phyloP scores from a whole-genome alignment of 2,888 invertebrate genomes.

The Eurois occulta region DNA sequence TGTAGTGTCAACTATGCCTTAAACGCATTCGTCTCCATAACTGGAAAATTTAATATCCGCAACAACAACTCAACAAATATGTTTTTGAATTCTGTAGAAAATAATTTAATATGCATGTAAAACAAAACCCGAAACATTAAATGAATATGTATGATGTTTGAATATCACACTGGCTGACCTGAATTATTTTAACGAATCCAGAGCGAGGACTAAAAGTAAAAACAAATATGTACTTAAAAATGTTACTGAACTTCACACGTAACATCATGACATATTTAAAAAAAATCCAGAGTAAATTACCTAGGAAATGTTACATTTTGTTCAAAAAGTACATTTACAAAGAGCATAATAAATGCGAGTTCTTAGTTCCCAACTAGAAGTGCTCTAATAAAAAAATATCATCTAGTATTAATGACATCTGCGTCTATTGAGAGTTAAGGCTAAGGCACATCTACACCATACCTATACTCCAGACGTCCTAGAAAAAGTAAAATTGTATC shows the following conservation, averaged over 20 bases:
- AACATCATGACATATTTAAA: slow-evolving; percentile 44
- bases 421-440: slow-evolving; percentile 46
- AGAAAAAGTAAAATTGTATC: not conserved
- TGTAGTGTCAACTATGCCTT: no score
- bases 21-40: not conserved
- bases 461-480: not conserved
- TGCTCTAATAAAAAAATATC: slow-evolving; percentile 56
- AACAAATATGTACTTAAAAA: slow-evolving; percentile 32
- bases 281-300: slow-evolving; percentile 48
- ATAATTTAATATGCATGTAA: not conserved
- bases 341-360: slow-evolving; percentile 59
- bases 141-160: not conserved
- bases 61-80: not conserved
- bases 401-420: slow-evolving; percentile 70
- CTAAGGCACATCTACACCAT: slow-evolving; percentile 18
- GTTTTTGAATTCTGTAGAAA: not conserved
- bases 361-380: slow-evolving; percentile 51
- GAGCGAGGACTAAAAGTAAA: slow-evolving; percentile 8
- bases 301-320: slow-evolving; percentile 48
- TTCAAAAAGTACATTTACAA: slow-evolving; percentile 51
- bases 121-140: not conserved
- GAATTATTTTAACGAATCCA: not conserved
- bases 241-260: slow-evolving; percentile 27
- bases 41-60: not conserved
- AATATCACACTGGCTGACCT: not conserved